Base-by-base conservation (phyloP, 1,140 invertebrate species). In the Leucophenga varia region DNA sequence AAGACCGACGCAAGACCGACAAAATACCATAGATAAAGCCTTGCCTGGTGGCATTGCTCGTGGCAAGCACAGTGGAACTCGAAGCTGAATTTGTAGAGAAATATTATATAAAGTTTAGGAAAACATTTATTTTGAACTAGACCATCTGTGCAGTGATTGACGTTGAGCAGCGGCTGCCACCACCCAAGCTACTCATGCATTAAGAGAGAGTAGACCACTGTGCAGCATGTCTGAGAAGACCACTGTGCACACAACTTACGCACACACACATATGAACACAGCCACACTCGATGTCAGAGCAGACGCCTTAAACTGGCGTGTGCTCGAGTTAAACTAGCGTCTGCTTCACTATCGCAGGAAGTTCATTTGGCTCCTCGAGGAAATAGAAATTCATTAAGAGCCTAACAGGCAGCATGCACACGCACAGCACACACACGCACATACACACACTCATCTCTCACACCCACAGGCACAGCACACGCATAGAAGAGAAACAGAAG, bases 311-410 rank as follows among this genome's bases (percentile, higher is more conserved):
- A 40, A 40, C n/a, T 38, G 44, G 9, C 10, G 22, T 36, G 46
- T 40, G 52, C 47, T 21, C 25, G 49, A 48, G 46, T 50, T 46
- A 43, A 39, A 43, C 46, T 32, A 61, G 59, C 46, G 47, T 49
- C 54, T 55, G 42, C 50, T 52, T n/a, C n/a, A n/a, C n/a, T n/a
- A n/a, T n/a, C n/a, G n/a, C n/a, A n/a, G n/a, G n/a, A n/a, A n/a
- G n/a, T n/a, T n/a, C n/a, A n/a, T n/a, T n/a, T n/a, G n/a, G n/a
- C n/a, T n/a, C n/a, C n/a, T n/a, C n/a, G n/a, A n/a, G 47, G 35
- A 63, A 55, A 65, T 63, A 46, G 49, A 59, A 63, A 67, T 65
- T 64, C 55, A 65, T 65, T 63, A 67, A 61, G 59, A 54, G 46
- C 56, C 54, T 57, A 52, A 22, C 41, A 45, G 14, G 37, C 36